Evolutionary conservation across 2,113 vertebrate species (phyloP).

Genomic region (Mus spicilegus): DNA sequence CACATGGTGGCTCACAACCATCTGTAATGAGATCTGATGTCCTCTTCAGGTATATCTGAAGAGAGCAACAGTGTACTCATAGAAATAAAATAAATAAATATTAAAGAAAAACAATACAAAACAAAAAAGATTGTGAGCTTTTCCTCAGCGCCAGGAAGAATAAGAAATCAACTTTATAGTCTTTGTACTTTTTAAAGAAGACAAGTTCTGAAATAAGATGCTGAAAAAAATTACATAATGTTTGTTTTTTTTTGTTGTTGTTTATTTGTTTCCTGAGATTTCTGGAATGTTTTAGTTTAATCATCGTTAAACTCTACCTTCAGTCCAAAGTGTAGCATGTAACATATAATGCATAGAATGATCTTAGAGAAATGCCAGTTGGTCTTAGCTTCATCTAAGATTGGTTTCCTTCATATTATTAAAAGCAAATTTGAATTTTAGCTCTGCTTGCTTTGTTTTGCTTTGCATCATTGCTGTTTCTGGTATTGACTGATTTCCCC

Average conservation of each 20-base stretch:
- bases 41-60: too few species aligned
- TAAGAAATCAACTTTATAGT: not conserved
- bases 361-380: not conserved
- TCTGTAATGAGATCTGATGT: too few species aligned
- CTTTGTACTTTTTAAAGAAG: not conserved
- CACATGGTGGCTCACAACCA: too few species aligned
- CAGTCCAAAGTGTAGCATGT: not conserved
- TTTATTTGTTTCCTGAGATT: not conserved
- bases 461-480: not conserved
- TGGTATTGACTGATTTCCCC: not conserved
- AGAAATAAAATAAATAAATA: too few species aligned
- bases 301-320: not conserved
- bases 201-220: not conserved
- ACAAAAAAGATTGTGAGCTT: not conserved
- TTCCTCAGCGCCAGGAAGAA: not conserved
- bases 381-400: constrained; percentile 6
- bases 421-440: constrained; percentile 22
- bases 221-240: not conserved
- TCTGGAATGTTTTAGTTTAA: constrained; percentile 8
- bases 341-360: not conserved
- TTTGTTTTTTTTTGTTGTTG: not conserved
- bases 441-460: not conserved
- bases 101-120: too few species aligned
- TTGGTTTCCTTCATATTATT: not conserved
- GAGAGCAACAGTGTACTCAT: too few species aligned